Evolutionary conservation across 2,113 vertebrate genomes (phyloP).

Genomic region (Illadopsis cleaveri): DNA sequence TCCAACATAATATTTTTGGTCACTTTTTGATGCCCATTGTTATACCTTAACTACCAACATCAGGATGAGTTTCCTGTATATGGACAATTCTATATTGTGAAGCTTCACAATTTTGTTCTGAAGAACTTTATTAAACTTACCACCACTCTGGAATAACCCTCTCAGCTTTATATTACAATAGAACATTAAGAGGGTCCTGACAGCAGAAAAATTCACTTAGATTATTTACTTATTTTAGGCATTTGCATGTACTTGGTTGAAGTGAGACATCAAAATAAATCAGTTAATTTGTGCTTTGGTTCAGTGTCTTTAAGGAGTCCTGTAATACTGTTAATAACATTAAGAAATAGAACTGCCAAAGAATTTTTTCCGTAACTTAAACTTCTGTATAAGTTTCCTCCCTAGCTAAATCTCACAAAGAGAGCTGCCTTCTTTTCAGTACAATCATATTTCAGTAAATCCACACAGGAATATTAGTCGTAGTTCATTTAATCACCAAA

Average conservation of each 20-base stretch:
- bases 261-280: neutral
- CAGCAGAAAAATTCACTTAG: neutral
- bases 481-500: conserved; percentile 87
- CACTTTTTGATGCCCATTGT: neutral
- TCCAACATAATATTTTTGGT: conserved; percentile 10
- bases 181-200: neutral
- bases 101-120: neutral
- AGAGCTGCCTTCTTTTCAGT: conserved; percentile 53
- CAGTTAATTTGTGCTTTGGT: neutral
- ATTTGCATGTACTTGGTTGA: neutral
- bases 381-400: conserved; percentile 38
- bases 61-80: neutral
- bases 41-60: neutral
- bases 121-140: neutral
- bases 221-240: neutral
- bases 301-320: neutral
- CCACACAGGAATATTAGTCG: conserved; percentile 87
- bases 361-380: neutral
- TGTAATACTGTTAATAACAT: neutral
- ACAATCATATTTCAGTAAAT: conserved; percentile 74
- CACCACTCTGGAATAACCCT: neutral
- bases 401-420: neutral
- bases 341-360: neutral
- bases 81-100: neutral
- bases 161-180: neutral